A percentile compares a stretch with the other conserved stretches of the same genome.
Conservation (phyloP, 2,797 vertebrate species). For the Steatocranus sp. region DNA sequence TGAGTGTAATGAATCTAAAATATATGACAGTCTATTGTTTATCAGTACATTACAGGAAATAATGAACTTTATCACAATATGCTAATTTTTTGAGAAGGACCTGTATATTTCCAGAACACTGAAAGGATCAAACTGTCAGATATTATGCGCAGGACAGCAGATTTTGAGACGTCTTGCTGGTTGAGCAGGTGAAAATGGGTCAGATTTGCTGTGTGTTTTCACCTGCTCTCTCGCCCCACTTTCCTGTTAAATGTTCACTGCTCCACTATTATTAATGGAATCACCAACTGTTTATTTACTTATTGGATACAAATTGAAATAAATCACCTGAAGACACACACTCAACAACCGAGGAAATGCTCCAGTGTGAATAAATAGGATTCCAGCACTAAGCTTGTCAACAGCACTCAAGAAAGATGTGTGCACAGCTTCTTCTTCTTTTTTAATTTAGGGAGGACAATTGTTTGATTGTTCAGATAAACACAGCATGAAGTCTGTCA, state of each 20-base stretch:
- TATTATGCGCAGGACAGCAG: background rate
- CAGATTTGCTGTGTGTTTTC: background rate
- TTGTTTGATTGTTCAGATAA: background rate
- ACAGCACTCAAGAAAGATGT: background rate
- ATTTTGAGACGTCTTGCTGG: background rate
- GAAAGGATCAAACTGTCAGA: background rate
- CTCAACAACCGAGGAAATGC: background rate
- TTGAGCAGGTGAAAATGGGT: background rate
- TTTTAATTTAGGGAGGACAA: background rate
- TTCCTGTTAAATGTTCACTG: background rate
- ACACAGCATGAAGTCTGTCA: background rate
- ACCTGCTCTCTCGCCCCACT: accelerated
- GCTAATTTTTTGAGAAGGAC: no score
- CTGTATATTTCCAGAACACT: background rate
- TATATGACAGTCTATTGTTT: no score
- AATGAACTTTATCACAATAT: no score
- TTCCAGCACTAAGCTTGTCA: background rate
- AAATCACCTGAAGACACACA: background rate
- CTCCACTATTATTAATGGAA: background rate
- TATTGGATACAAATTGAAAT: background rate
- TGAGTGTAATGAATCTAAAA: no score
- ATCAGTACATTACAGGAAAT: no score
- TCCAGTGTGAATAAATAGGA: background rate
- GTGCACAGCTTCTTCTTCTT: background rate
- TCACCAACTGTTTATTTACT: background rate